phyloP scores from a whole-genome alignment of 2,797 vertebrate species.

The Acropternis orthonyx region DNA sequence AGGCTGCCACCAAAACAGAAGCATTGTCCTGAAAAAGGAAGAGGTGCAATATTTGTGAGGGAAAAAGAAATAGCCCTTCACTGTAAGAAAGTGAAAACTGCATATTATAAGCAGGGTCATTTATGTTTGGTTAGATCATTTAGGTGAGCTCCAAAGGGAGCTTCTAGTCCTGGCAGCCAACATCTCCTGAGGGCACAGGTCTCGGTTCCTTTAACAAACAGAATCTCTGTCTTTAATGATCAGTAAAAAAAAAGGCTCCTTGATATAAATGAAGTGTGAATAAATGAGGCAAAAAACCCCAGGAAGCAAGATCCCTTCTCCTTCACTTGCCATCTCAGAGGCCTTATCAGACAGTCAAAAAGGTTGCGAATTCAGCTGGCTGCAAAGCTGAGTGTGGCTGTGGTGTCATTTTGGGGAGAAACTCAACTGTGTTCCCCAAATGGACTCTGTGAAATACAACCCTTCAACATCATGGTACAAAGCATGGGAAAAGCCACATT shows the following conservation, averaged over 20 bases:
- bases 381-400: neutral
- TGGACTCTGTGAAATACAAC: neutral
- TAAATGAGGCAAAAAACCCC: neutral
- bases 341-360: neutral
- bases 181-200: neutral
- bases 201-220: neutral
- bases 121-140: neutral
- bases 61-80: neutral
- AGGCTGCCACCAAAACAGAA: neutral
- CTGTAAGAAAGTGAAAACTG: neutral
- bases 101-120: neutral
- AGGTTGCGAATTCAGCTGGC: neutral
- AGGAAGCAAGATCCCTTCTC: neutral
- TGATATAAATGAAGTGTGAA: neutral
- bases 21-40: neutral
- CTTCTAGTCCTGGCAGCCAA: neutral
- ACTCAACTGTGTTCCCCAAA: neutral
- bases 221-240: neutral
- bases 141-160: neutral
- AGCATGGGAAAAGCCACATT: neutral
- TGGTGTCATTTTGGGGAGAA: neutral
- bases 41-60: neutral
- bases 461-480: rapidly evolving
- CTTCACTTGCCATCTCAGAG: neutral
- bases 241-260: neutral